Conservation (phyloP, 2,797 vertebrate genomes). For the Gallinago stenura region DNA sequence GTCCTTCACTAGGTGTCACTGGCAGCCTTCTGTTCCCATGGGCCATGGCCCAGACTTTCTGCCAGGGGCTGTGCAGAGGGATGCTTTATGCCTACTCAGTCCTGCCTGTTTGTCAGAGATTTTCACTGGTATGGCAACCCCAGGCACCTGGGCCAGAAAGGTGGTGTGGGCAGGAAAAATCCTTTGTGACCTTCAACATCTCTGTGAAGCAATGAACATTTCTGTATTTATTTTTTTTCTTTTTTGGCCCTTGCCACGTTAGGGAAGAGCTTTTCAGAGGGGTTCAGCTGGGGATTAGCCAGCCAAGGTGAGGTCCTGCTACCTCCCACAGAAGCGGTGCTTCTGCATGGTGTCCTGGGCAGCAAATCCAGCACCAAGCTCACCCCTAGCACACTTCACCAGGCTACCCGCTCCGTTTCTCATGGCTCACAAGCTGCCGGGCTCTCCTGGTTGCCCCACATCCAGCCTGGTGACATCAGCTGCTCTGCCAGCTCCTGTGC, state of each 20-base stretch:
- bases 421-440: neutral
- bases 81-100: neutral
- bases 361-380: neutral
- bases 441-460: neutral
- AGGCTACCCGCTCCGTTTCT: neutral
- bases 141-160: neutral
- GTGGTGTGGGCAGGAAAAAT: neutral
- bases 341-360: neutral
- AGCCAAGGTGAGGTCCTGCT: accelerated
- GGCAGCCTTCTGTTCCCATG: neutral
- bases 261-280: neutral
- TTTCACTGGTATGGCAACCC: neutral
- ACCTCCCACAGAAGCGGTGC: neutral
- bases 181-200: neutral
- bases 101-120: neutral
- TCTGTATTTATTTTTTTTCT: neutral
- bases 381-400: neutral
- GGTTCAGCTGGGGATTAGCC: neutral
- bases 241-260: neutral
- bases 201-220: neutral
- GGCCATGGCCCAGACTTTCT: neutral
- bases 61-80: accelerated
- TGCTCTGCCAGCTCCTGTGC: neutral
- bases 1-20: neutral
- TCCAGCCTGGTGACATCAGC: neutral